Conservation (phyloP, 2,888 invertebrate species). For the Helobdella robusta region DNA sequence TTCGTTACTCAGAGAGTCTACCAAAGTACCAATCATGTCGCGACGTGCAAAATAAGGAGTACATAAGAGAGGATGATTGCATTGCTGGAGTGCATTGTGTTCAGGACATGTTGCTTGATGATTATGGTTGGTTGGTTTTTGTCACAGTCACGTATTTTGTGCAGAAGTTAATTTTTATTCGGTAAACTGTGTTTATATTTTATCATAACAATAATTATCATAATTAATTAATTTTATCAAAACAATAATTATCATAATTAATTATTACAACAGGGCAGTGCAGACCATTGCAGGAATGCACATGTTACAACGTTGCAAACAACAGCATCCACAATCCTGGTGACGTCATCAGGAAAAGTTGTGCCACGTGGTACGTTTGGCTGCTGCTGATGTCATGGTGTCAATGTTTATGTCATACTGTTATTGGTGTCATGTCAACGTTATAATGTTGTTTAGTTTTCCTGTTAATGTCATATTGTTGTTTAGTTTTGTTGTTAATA, state of each 20-base stretch:
- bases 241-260: not conserved
- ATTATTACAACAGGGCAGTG: conserved; percentile 11
- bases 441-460: too few species aligned
- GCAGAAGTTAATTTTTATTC: not conserved
- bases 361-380: conserved; percentile 22
- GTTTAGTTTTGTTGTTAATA: too few species aligned
- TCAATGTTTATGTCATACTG: too few species aligned
- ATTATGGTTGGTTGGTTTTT: conserved; percentile 6
- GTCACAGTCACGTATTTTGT: not conserved
- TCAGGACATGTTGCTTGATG: conserved; percentile 9
- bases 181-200: not conserved
- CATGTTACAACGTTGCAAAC: conserved; percentile 19
- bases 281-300: conserved; percentile 10
- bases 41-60: conserved; percentile 24
- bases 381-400: too few species aligned
- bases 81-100: conserved; percentile 13
- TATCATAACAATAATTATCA: not conserved
- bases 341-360: conserved; percentile 15
- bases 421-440: too few species aligned
- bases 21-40: conserved; percentile 24
- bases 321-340: conserved; percentile 15
- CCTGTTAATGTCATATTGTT: too few species aligned
- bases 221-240: not conserved
- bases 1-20: conserved; percentile 13
- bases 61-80: conserved; percentile 18